phyloP scores from a whole-genome alignment of 2,797 vertebrate genomes.

The Remorina albescens region DNA sequence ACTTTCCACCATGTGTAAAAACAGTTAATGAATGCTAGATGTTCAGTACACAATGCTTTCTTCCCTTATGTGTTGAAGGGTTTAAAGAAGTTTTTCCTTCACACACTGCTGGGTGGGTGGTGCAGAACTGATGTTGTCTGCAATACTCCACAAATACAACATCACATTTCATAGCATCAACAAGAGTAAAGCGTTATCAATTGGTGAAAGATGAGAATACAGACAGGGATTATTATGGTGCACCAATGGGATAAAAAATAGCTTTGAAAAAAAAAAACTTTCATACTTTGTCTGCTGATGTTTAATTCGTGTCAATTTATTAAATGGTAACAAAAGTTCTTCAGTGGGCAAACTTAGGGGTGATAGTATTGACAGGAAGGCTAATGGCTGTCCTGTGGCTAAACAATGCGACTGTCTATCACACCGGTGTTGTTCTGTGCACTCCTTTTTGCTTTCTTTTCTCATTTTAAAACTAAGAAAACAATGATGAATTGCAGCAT shows the following conservation, averaged over 20 bases:
- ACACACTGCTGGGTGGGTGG: neutral
- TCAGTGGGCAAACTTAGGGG: neutral
- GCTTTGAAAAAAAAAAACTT: too few relatives aligned
- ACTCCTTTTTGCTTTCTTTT: neutral
- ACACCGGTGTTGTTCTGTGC: constrained; percentile 12
- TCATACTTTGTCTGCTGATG: neutral
- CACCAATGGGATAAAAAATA: too few relatives aligned
- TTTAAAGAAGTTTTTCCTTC: neutral
- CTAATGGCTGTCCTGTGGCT: constrained; percentile 17
- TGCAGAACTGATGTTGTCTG: neutral
- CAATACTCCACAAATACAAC: neutral
- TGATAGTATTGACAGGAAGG: neutral
- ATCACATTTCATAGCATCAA: neutral
- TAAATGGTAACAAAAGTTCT: neutral
- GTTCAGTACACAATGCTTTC: neutral
- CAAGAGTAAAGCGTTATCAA: neutral
- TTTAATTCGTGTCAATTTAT: too few relatives aligned
- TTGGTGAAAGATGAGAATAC: neutral
- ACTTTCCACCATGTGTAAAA: neutral
- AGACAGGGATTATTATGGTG: neutral
- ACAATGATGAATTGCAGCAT: too few relatives aligned
- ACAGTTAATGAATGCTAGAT: constrained; percentile 7
- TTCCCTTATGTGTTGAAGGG: neutral
- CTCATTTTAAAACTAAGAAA: constrained; percentile 18
- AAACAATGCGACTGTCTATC: constrained; percentile 27